Base-by-base conservation (phyloP, 1,140 invertebrate species). In the Drosophila repletoides region DNA sequence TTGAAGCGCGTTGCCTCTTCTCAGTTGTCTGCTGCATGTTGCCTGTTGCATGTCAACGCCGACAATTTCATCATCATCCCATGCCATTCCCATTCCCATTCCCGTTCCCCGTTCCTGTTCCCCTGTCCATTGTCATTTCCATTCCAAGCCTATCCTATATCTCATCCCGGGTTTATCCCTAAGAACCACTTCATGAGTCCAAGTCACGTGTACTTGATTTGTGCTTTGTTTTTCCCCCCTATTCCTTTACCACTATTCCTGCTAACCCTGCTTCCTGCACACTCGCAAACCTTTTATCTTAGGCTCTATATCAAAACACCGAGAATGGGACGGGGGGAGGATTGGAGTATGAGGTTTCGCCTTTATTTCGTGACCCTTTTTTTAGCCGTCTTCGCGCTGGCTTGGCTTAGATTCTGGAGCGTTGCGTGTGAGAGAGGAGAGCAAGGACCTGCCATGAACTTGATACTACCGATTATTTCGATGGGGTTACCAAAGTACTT, bases 131-230 rank as follows among this genome's bases (percentile, higher is more conserved):
- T n/a, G n/a, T 21, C 65, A 51, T 41, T 41, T 15, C 29, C 60
- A 48, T 46, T 14, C 31, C 45, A 29, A 22, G 15, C 19, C 40
- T 14, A 53, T 15, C 5, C 40, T 24, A 31, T 60, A 19, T 26
- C 48, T 26, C n/a, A n/a, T n/a, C n/a, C n/a, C n/a, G n/a, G n/a
- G n/a, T n/a, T n/a, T n/a, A n/a, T n/a, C n/a, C n/a, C n/a, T n/a
- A n/a, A n/a, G n/a, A n/a, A 60, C 14, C 40, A 45, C 67, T 72
- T 52, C 45, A 63, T 56, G 41, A 66, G 46, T 72, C 36, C 66
- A 55, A 84, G 79, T 84, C 79, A 84, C 79, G 79, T 84, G 71
- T 81, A 81, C 79, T 84, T 86, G 79, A 86, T 79, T 84, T 64
- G 43, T 65, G 79, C 80, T 75, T 84, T 86, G 79, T 84, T 73